These are phyloP conservation scores for Muschampia staudingeri DNA, from an alignment of 2,888 invertebrate species.

Conservation along the genomic window DNA sequence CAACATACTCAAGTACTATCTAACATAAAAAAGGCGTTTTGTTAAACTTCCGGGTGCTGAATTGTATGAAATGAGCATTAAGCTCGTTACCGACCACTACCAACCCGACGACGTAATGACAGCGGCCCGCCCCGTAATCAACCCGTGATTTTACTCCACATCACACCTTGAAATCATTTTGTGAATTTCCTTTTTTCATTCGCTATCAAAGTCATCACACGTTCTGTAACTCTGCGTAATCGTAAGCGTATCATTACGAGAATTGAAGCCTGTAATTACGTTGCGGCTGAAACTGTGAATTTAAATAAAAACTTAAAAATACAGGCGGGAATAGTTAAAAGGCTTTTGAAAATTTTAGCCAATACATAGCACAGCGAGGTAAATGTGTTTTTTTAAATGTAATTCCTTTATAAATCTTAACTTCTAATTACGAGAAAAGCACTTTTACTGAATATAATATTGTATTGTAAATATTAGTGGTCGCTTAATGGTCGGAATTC, in stretches of 20 bases:
- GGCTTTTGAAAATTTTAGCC: background rate
- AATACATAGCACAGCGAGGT: background rate
- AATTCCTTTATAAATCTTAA: background rate
- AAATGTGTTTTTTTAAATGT: background rate
- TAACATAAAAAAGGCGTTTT: background rate
- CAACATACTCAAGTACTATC: background rate
- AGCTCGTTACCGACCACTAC: conserved; percentile 79
- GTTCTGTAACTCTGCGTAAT: conserved; percentile 75
- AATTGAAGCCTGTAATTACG: conserved; percentile 80
- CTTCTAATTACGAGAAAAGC: too few species aligned
- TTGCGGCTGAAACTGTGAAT: conserved; percentile 34
- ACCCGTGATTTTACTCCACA: conserved; percentile 85
- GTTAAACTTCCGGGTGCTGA: conserved; percentile 48
- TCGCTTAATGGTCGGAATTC: too few species aligned
- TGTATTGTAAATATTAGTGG: too few species aligned
- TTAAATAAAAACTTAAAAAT: conserved; percentile 12
- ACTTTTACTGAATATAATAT: too few species aligned
- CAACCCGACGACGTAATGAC: conserved; percentile 83
- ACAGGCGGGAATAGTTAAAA: background rate
- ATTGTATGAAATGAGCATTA: conserved; percentile 64
- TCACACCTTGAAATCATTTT: conserved; percentile 86
- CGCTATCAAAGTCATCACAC: conserved; percentile 83
- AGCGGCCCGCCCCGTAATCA: conserved; percentile 85
- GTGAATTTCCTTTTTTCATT: conserved; percentile 80
- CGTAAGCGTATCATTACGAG: conserved; percentile 85